Base-by-base conservation (phyloP, 1,140 invertebrate species). In the Drosophila lacertosa region DNA sequence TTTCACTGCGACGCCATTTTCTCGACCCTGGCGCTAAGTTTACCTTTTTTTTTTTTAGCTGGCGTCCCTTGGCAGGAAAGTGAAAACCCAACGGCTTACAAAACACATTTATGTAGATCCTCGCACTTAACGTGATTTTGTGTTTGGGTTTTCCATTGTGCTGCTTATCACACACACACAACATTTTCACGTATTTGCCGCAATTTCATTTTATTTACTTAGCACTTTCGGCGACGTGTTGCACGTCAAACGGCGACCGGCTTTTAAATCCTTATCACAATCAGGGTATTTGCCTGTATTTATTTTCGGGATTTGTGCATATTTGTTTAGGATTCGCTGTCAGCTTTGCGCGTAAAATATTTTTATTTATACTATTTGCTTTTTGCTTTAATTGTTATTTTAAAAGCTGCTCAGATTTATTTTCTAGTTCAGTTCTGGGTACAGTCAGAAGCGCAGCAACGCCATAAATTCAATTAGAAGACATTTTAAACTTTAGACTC, bases 191-290 rank as follows among this genome's bases (percentile, higher is more conserved):
- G 44, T 82, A 77, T 71, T 53, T 55, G 47, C 33, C 45, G 63
- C 70, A 71, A 88, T 81, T 81, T 35, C 42, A 26, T 11, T 26
- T 26, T 86, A 78, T 86, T 86, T 86, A 48, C 54, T 88, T 88
- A 88, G 82, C 82, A 86, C 82, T 86, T 88, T 86, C 65, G 48
- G 47, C 47, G 42, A 35, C 64, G 67, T 70, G 81, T 72, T 70
- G 50, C 48, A 55, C 54, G 63, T 79, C 58, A 59, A 42, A 60
- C 20, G 10, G 32, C 42, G 15, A 47, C 47, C 60, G 47, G 75
- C 73, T 86, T 77, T 82, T 86, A 75, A 86, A 86, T 88, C 82
- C 82, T 88, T 88, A 88, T 74, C 76, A 77, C 54, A 47, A 33
- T 33, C 45, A 58, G 59, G 40, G 42, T 68, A 67, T 42, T 57